A percentile compares a stretch with the other conserved stretches of the same genome.
Evolutionary conservation across 2,888 invertebrate genomes (phyloP).

Genomic region (Andrena hattorfiana): DNA sequence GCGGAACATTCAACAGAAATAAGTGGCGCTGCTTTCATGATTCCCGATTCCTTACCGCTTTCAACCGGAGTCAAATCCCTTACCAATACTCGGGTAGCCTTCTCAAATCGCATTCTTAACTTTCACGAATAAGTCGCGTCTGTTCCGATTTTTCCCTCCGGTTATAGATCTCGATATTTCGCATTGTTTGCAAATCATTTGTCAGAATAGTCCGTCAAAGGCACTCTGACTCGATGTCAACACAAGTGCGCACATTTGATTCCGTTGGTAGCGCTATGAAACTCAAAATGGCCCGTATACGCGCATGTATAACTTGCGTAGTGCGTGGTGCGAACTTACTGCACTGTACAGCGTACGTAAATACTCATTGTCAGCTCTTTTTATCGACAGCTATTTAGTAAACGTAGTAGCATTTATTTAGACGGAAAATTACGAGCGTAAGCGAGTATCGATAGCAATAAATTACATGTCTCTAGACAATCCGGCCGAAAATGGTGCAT

Average conservation of each 20-base stretch:
- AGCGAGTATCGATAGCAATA: conserved; percentile 3
- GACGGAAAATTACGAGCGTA: background rate
- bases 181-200: background rate
- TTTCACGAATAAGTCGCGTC: background rate
- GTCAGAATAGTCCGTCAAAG: background rate
- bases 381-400: background rate
- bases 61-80: conserved; percentile 62
- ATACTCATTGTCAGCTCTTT: conserved; percentile 10
- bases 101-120: background rate
- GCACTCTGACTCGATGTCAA: background rate
- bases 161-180: background rate
- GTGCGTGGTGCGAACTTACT: too few species aligned
- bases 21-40: conserved; percentile 72
- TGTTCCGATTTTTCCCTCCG: background rate
- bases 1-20: conserved; percentile 64
- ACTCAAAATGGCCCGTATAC: conserved; percentile 54
- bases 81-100: conserved; percentile 23
- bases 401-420: background rate
- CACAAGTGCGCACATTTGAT: conserved; percentile 43
- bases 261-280: conserved; percentile 38
- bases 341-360: background rate
- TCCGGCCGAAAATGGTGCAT: conserved; percentile 41
- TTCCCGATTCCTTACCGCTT: conserved; percentile 71
- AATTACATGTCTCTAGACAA: background rate
- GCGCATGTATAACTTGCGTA: background rate